Conservation (phyloP, 2,888 invertebrate genomes). For the Kryphioiulus occultus region DNA sequence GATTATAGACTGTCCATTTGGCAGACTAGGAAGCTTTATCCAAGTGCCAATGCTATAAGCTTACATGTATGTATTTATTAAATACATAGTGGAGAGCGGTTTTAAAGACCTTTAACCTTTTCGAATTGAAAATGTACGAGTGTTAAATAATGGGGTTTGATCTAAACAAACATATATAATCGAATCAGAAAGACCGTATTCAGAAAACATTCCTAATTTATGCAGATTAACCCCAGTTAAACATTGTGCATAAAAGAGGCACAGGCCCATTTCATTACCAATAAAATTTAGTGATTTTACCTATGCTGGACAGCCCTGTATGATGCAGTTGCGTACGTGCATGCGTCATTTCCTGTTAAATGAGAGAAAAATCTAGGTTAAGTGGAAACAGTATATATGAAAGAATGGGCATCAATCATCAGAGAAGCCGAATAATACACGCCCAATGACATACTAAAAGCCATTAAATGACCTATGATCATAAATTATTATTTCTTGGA, state of each 20-base stretch:
- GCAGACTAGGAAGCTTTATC: not conserved
- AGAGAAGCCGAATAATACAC: not conserved
- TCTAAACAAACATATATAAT: too few relatives aligned
- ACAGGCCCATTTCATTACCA: not conserved
- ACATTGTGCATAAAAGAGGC: not conserved
- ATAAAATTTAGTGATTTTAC: not conserved
- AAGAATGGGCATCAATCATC: not conserved
- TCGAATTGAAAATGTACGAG: not conserved
- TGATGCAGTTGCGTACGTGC: not conserved
- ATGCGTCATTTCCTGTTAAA: constrained; percentile 1
- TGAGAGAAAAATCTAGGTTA: not conserved
- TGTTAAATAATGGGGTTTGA: too few relatives aligned
- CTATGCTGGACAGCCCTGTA: not conserved
- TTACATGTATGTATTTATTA: too few relatives aligned
- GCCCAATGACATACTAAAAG: too few relatives aligned
- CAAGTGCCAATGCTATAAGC: too few relatives aligned
- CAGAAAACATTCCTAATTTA: not conserved
- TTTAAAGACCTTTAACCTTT: too few relatives aligned
- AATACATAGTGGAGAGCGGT: too few relatives aligned
- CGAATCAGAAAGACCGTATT: too few relatives aligned
- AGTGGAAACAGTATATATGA: not conserved
- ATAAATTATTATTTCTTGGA: too few relatives aligned
- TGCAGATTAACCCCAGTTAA: not conserved
- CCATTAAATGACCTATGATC: too few relatives aligned
- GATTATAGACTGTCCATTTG: not conserved